These are phyloP conservation scores for Drosophila aff. DNA, from an alignment of 1,140 invertebrate genomes.

Conservation along the genomic window DNA sequence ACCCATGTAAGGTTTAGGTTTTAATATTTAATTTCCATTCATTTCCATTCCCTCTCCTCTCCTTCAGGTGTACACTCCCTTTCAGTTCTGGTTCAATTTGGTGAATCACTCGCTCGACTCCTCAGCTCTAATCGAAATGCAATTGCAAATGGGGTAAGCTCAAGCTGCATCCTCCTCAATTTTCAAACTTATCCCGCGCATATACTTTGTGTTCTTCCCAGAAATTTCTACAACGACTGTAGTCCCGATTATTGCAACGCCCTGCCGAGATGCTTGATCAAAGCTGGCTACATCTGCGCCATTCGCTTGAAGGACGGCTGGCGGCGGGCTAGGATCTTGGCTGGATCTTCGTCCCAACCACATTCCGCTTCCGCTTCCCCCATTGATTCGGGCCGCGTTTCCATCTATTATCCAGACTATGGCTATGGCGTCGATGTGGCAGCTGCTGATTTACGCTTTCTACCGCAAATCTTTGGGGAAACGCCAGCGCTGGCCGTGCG, in stretches of 20 bases:
- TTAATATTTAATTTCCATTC: neutral
- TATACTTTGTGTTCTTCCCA: neutral
- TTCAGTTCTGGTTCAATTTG: conserved; percentile 63
- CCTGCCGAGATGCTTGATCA: conserved; percentile 12
- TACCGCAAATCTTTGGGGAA: neutral
- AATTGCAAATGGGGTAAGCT: conserved; percentile 8
- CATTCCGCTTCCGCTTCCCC: too few relatives aligned
- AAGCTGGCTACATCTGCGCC: conserved; percentile 43
- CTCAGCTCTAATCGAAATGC: neutral
- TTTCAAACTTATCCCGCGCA: too few relatives aligned
- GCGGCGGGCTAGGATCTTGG: conserved; percentile 36
- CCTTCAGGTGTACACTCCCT: conserved; percentile 44
- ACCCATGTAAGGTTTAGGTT: conserved; percentile 10
- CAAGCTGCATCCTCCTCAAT: neutral
- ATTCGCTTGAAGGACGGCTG: neutral
- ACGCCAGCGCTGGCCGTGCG: conserved; percentile 23
- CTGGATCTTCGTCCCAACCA: neutral
- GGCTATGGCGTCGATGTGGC: conserved; percentile 8
- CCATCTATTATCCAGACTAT: conserved; percentile 47
- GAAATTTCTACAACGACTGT: neutral
- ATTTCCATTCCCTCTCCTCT: neutral
- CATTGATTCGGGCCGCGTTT: neutral
- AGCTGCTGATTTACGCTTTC: conserved; percentile 9
- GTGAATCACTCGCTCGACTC: neutral
- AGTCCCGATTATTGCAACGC: accelerated